A percentile compares a stretch with the other conserved stretches of the same genome.
phyloP scores from a whole-genome alignment of 2,797 vertebrate species.

The Bovichtus diacanthus region DNA sequence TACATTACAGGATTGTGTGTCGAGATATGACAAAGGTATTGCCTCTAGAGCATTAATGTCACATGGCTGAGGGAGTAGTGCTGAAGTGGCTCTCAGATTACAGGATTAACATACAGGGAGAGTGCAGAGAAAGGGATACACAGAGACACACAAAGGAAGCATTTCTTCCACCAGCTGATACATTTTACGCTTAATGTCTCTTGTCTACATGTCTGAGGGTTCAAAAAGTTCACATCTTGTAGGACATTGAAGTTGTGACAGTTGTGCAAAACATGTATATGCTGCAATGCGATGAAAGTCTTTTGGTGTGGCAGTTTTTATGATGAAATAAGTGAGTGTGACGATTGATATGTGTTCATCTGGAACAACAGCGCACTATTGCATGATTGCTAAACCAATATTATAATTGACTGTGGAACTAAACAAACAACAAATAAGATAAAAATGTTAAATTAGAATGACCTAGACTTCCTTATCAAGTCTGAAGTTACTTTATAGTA shows the following conservation, averaged over 20 bases:
- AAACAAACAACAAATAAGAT: not conserved
- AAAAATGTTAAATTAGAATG: not conserved
- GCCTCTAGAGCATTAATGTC: slow-evolving; percentile 65
- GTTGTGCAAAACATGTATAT: not conserved
- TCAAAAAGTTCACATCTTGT: slow-evolving; percentile 13
- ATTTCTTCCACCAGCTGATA: slow-evolving; percentile 37
- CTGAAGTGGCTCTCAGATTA: slow-evolving; percentile 74
- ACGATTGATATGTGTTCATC: not conserved
- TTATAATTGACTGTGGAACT: not conserved
- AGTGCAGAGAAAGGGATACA: slow-evolving; percentile 36
- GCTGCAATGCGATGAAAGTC: not conserved
- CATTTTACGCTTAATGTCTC: slow-evolving; percentile 6
- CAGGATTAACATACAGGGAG: slow-evolving; percentile 71
- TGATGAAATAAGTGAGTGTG: not conserved
- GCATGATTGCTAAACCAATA: not conserved
- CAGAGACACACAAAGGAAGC: slow-evolving; percentile 53
- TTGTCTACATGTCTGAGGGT: slow-evolving; percentile 8
- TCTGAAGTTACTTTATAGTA: not conserved
- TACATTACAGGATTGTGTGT: slow-evolving; percentile 40
- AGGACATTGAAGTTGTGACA: slow-evolving; percentile 27
- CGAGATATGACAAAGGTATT: slow-evolving; percentile 51
- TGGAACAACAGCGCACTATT: not conserved
- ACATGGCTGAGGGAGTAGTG: slow-evolving; percentile 60
- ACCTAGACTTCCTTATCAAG: not conserved
- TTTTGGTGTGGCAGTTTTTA: slow-evolving; percentile 14